These are phyloP conservation scores for Etheostoma cragini DNA, from an alignment of 2,113 vertebrate genomes.

Conservation along the genomic window DNA sequence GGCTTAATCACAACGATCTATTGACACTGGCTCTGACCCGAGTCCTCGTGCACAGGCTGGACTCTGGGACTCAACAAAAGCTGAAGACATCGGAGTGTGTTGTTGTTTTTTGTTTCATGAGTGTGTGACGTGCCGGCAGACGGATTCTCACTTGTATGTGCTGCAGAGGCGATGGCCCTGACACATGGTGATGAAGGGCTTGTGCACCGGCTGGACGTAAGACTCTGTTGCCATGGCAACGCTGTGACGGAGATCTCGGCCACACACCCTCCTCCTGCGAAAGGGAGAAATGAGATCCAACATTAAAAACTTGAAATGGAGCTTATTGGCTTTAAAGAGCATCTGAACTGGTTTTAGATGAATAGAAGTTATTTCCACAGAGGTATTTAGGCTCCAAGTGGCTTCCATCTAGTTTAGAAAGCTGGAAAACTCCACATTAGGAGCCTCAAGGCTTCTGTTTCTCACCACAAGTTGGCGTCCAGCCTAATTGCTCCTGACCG, in stretches of 20 bases:
- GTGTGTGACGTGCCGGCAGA: background rate
- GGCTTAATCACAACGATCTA: background rate
- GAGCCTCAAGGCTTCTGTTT: background rate
- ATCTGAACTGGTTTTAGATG: slow-evolving; percentile 2
- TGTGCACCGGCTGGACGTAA: slow-evolving; percentile 88
- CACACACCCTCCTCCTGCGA: slow-evolving; percentile 90
- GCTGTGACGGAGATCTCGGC: slow-evolving; percentile 16
- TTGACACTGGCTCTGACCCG: background rate
- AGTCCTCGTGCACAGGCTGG: background rate
- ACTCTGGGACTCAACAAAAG: background rate
- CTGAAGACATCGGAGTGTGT: background rate
- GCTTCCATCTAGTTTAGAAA: background rate
- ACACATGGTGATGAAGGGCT: slow-evolving; percentile 93
- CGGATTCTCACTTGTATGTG: slow-evolving; percentile 90
- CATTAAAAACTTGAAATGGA: background rate
- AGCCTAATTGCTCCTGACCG: slow-evolving; percentile 42
- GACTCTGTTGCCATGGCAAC: slow-evolving; percentile 81
- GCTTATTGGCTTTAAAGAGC: background rate
- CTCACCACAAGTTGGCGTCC: background rate
- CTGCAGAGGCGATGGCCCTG: slow-evolving; percentile 90
- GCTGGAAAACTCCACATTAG: slow-evolving; percentile 25
- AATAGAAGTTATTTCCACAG: background rate
- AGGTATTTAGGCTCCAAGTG: background rate
- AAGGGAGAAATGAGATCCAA: background rate
- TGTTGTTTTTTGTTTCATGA: background rate